These are phyloP conservation scores for Drosophila pegasa DNA, from an alignment of 2,888 invertebrate species.

Conservation along the genomic window DNA sequence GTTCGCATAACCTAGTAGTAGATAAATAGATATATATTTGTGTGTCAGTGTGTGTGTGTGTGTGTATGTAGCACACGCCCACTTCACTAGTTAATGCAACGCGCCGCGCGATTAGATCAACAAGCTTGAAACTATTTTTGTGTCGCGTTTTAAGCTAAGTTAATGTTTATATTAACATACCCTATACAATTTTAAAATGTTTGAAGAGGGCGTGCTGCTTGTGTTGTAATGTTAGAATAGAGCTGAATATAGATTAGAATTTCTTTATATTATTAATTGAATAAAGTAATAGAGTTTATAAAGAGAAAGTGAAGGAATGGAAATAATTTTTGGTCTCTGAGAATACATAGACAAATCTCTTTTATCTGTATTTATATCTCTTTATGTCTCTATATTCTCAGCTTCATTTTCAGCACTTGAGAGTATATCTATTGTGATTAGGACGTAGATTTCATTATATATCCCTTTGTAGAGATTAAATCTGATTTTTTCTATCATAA, in stretches of 20 bases:
- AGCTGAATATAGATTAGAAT: no score
- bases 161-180: constrained; percentile 3
- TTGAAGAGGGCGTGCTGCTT: background rate
- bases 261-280: background rate
- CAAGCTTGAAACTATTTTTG: constrained; percentile 42
- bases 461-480: no score
- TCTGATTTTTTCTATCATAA: no score
- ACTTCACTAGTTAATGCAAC: constrained; percentile 4
- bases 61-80: background rate
- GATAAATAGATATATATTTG: background rate
- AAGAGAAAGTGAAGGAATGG: background rate
- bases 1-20: constrained; percentile 39
- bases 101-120: constrained; percentile 43
- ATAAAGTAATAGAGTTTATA: background rate
- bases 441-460: no score
- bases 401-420: no score
- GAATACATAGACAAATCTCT: no score
- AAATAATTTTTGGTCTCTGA: no score
- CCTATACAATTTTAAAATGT: background rate
- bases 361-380: no score
- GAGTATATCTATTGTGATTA: no score
- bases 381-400: no score
- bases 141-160: constrained; percentile 44
- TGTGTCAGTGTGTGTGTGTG: background rate
- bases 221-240: background rate